Evolutionary conservation across 2,113 vertebrate genomes (phyloP), one percentile per base, ranked within the genome.

Genomic region (Bostrychus sinensis): DNA sequence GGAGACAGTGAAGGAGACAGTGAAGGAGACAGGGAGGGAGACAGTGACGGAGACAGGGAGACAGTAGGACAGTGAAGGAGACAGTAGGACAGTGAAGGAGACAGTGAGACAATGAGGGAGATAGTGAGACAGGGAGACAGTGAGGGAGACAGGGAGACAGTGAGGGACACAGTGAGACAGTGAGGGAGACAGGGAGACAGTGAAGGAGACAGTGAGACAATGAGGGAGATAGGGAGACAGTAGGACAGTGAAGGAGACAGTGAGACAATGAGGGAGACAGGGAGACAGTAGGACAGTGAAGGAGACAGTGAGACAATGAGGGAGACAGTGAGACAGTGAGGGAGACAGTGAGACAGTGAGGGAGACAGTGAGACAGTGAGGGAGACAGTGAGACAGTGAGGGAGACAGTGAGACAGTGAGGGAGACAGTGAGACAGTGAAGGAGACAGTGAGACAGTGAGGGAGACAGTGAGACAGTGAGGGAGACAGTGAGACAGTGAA

Each of bases 401-500:
- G n/a, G n/a, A n/a, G n/a, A 19, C 7, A 45, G 42, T 3, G 16
- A 16, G 41, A n/a, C n/a, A n/a, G n/a, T n/a, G n/a, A 43, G 17
- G 4, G 7, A 8, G 11, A 13, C 4, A 14, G 4, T 7, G 13
- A 38, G 37, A 13, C 1, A 38, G 11, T 38, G 12, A n/a, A 10
- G 10, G 10, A 34, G 32, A 34, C 10, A 34, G 11, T 1, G 14
- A 41, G 16, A 43, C 3, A 43, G 17, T 5, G n/a, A 20, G n/a
- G 14, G 14, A 11, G 13, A 39, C 7, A 19, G 17, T 9, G 16
- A 22, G 36, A 60, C 3, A 39, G 16, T 7, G 6, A 41, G 0
- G 34, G 3, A 41, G 38, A n/a, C 13, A 41, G 17, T n/a, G n/a
- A n/a, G n/a, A n/a, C n/a, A 20, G 17, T 97, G 38, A 12, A 3